phyloP scores from a whole-genome alignment of 1,140 invertebrate genomes.

The Lepidotrigona ventralis region DNA sequence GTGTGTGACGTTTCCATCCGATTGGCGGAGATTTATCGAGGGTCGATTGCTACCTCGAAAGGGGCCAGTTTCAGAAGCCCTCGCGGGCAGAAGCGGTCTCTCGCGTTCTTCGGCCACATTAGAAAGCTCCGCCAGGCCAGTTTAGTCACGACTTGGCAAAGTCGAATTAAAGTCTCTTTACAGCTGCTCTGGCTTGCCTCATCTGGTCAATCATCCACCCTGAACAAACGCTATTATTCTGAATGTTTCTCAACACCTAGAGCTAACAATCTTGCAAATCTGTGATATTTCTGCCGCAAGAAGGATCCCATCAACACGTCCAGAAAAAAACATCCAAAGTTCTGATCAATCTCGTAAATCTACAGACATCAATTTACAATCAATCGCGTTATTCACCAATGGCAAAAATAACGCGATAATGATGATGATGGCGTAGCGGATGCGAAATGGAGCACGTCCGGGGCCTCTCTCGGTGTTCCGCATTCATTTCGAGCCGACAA shows the following conservation, averaged over 20 bases:
- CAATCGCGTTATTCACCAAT: not conserved
- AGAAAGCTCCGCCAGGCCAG: slow-evolving; percentile 29
- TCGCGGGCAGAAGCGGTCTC: slow-evolving; percentile 39
- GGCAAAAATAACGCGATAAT: not conserved
- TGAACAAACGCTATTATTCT: not conserved
- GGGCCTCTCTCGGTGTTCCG: not conserved
- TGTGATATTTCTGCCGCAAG: no score
- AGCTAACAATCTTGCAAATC: no score
- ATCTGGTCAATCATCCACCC: slow-evolving; percentile 4
- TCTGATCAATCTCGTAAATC: no score
- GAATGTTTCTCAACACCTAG: not conserved
- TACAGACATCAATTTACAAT: not conserved
- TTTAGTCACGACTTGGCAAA: slow-evolving; percentile 36
- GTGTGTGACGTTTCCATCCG: slow-evolving; percentile 50
- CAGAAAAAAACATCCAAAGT: no score
- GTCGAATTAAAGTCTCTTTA: slow-evolving; percentile 50
- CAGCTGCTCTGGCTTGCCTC: slow-evolving; percentile 33
- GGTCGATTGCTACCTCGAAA: slow-evolving; percentile 37
- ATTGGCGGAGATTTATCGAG: slow-evolving; percentile 60
- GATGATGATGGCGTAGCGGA: not conserved
- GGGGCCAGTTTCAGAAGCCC: slow-evolving; percentile 38
- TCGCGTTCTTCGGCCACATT: slow-evolving; percentile 33
- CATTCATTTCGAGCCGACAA: slow-evolving; percentile 23
- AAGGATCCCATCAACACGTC: no score
- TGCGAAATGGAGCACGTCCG: slow-evolving; percentile 23